phyloP scores from a whole-genome alignment of 2,797 vertebrate genomes.

The Dryobates pubescens region DNA sequence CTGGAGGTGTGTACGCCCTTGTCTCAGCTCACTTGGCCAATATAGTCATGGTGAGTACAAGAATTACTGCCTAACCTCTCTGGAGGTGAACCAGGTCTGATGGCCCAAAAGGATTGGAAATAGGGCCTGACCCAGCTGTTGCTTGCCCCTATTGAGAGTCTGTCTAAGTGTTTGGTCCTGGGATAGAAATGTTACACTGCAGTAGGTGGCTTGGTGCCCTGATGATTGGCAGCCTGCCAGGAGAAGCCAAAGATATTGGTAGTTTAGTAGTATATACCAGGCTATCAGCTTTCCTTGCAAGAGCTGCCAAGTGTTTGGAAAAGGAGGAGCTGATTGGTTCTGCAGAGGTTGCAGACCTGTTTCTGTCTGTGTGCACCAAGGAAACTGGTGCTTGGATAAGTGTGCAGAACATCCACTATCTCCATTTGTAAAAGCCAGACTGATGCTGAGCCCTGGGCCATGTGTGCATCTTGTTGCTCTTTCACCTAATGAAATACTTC shows the following conservation, averaged over 20 bases:
- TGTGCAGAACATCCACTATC: not conserved
- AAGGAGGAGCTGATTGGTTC: not conserved
- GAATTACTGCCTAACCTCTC: not conserved
- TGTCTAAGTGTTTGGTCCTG: not conserved
- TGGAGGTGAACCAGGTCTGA: not conserved
- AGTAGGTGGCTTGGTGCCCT: not conserved
- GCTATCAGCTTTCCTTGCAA: not conserved
- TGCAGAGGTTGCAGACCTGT: not conserved
- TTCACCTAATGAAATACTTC: not conserved
- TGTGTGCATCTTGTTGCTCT: not conserved
- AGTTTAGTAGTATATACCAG: not conserved
- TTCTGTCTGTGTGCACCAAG: not conserved
- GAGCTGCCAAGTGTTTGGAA: not conserved
- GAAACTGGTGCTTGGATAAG: not conserved
- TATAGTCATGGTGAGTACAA: conserved; percentile 92
- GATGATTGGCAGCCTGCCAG: not conserved
- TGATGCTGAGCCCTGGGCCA: not conserved
- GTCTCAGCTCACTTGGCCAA: conserved; percentile 97
- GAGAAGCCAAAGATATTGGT: not conserved
- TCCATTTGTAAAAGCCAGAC: not conserved
- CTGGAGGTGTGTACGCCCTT: conserved; percentile 97
- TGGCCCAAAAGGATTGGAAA: not conserved
- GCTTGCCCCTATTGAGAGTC: not conserved
- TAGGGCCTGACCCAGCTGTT: not conserved
- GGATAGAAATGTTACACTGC: not conserved